A percentile compares a stretch with the other conserved stretches of the same genome.
Evolutionary conservation across 1,140 invertebrate species (phyloP).

Genomic region (Danaus melanippus): DNA sequence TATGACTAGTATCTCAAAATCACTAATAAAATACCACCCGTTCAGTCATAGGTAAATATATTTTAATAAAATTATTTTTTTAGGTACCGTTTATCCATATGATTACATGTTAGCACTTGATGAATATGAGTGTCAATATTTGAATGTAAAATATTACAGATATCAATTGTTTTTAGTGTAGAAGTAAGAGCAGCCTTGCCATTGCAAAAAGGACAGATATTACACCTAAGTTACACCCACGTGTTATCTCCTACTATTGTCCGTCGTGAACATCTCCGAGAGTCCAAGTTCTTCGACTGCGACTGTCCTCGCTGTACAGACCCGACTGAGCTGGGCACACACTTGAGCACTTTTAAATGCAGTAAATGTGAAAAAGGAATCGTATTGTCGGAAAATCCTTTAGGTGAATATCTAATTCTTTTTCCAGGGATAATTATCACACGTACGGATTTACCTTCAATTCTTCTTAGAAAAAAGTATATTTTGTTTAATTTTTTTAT

Average conservation of each 20-base stretch:
- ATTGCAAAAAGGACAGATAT: slow-evolving; percentile 75
- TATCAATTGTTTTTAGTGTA: slow-evolving; percentile 66
- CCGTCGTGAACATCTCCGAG: slow-evolving; percentile 78
- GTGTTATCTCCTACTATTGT: slow-evolving; percentile 82
- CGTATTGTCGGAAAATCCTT: slow-evolving; percentile 77
- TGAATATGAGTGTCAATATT: too few relatives aligned
- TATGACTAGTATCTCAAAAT: too few relatives aligned
- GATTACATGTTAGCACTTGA: too few relatives aligned
- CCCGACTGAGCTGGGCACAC: slow-evolving; percentile 82
- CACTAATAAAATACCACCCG: too few relatives aligned
- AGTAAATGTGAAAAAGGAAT: slow-evolving; percentile 81
- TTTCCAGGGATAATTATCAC: too few relatives aligned
- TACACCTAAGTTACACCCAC: slow-evolving; percentile 84
- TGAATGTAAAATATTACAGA: too few relatives aligned
- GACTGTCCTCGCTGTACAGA: slow-evolving; percentile 81
- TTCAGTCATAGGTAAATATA: too few relatives aligned
- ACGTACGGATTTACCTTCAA: too few relatives aligned
- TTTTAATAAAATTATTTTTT: too few relatives aligned
- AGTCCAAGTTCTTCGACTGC: slow-evolving; percentile 86
- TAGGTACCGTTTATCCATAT: too few relatives aligned
- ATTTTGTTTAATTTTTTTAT: too few relatives aligned
- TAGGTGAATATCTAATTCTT: slow-evolving; percentile 67
- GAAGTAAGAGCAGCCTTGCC: slow-evolving; percentile 78
- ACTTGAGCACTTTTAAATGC: slow-evolving; percentile 84
- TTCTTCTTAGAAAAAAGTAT: too few relatives aligned